Conservation (phyloP, 1,140 invertebrate species). For the Cydia amplana region DNA sequence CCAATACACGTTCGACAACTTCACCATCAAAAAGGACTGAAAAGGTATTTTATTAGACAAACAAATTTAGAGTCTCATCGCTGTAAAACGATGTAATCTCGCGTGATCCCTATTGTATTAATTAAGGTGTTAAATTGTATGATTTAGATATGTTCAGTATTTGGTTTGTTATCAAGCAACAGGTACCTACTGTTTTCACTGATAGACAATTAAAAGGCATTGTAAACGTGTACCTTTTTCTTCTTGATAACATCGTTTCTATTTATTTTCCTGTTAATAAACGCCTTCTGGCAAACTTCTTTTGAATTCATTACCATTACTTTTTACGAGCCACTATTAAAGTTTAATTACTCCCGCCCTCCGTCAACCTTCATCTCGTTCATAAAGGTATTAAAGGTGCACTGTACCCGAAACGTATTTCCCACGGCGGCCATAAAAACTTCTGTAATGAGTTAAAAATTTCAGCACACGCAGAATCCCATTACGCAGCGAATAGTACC, state of each 20-base stretch:
- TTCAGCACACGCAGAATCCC: constrained; percentile 24
- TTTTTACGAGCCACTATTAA: constrained; percentile 22
- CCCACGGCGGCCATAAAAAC: constrained; percentile 50
- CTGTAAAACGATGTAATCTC: background rate
- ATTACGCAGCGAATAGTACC: constrained; percentile 20
- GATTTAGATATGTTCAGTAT: background rate
- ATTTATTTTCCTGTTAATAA: constrained; percentile 30
- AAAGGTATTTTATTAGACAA: constrained; percentile 34
- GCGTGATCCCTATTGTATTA: background rate
- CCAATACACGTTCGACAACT: constrained; percentile 65
- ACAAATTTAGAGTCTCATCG: background rate
- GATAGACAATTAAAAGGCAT: background rate
- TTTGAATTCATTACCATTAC: constrained; percentile 22
- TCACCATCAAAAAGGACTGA: constrained; percentile 67
- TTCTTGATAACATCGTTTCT: background rate
- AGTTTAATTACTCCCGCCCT: constrained; percentile 46
- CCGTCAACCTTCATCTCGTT: constrained; percentile 44
- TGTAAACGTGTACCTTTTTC: background rate
- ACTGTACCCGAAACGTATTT: constrained; percentile 48
- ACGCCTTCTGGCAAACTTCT: background rate
- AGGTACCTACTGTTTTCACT: background rate
- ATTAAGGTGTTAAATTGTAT: background rate
- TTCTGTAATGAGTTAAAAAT: constrained; percentile 44
- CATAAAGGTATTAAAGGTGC: constrained; percentile 42
- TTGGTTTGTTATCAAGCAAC: background rate